Evolutionary conservation across 2,888 invertebrate species (phyloP).

Genomic region (Cetonia aurata): DNA sequence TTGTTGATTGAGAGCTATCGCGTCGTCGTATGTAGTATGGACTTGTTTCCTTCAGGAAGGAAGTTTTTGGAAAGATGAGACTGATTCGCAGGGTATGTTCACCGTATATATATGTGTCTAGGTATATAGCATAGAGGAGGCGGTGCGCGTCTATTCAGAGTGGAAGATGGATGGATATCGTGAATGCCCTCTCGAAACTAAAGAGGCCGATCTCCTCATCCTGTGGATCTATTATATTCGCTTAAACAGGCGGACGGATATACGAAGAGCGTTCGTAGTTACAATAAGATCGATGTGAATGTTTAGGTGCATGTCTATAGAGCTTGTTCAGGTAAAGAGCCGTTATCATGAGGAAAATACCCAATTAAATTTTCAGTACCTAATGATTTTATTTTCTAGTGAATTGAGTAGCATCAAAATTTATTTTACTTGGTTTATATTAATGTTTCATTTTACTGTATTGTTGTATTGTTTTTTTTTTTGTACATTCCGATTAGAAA

Average conservation of each 20-base stretch:
- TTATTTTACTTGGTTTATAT: no score
- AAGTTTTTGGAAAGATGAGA: no score
- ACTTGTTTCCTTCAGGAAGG: no score
- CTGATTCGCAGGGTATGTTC: no score
- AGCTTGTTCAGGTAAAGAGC: slow-evolving; percentile 1
- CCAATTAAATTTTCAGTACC: not conserved
- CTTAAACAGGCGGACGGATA: not conserved
- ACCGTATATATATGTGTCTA: no score
- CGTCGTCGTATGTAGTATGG: no score
- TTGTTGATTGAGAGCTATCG: no score
- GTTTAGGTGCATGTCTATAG: not conserved
- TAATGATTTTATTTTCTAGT: not conserved
- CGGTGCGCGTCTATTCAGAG: not conserved
- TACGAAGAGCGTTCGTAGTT: not conserved
- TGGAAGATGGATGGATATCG: not conserved
- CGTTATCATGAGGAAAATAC: not conserved
- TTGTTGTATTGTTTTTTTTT: no score
- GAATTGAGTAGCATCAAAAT: no score
- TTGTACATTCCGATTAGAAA: no score
- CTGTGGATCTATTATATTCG: slow-evolving; percentile 3
- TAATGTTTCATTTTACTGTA: no score
- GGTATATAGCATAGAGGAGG: no score
- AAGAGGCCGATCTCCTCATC: not conserved
- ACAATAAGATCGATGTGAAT: not conserved
- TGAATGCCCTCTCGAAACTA: slow-evolving; percentile 3